These are phyloP conservation scores for Cavia aperea DNA, from an alignment of 2,113 vertebrate genomes.

Conservation along the genomic window DNA sequence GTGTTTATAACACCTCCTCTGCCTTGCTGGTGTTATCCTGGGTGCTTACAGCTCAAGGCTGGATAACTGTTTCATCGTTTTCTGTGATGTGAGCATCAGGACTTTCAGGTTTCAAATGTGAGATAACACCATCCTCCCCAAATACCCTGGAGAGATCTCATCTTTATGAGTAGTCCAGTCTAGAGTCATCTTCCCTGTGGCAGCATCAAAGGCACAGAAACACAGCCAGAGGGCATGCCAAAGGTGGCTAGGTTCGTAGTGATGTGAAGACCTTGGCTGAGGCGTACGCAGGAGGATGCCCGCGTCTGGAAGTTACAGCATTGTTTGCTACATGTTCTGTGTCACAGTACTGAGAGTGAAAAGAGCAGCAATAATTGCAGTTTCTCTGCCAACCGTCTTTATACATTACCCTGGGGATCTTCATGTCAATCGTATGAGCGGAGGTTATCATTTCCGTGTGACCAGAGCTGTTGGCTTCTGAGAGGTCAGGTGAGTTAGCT, in stretches of 20 bases:
- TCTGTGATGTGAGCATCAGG: neutral
- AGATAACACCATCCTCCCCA: neutral
- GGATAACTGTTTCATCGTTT: neutral
- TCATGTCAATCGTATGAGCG: accelerated
- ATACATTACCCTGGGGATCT: neutral
- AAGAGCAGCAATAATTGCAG: neutral
- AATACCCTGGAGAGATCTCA: neutral
- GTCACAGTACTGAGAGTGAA: neutral
- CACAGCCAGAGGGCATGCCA: neutral
- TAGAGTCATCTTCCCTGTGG: neutral
- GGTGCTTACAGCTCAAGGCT: neutral
- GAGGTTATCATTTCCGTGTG: neutral
- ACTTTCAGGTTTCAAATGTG: neutral
- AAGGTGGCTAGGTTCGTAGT: neutral
- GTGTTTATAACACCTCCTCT: neutral
- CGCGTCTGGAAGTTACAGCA: neutral
- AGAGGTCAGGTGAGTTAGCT: neutral
- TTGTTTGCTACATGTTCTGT: neutral
- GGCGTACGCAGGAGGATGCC: neutral
- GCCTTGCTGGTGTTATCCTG: neutral
- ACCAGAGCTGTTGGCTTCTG: neutral
- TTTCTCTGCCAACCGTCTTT: neutral
- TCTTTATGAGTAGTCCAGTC: neutral
- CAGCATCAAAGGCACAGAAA: neutral
- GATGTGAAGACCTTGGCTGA: neutral